Conservation (phyloP, 2,888 invertebrate species). For the Conistra vaccinii region DNA sequence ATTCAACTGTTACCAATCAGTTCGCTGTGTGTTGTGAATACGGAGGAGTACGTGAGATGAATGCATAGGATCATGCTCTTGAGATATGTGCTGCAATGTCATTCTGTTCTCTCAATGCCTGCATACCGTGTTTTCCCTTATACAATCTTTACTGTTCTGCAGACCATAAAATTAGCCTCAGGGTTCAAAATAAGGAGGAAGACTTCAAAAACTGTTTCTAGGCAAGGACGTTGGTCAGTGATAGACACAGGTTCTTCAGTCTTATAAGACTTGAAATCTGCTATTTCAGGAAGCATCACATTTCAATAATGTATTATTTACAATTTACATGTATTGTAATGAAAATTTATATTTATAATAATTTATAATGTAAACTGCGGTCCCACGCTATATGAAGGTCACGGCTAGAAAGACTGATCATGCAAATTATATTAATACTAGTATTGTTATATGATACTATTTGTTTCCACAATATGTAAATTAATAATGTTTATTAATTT, state of each 20-base stretch:
- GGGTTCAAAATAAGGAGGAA: neutral
- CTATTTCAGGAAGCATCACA: neutral
- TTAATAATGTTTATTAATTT: constrained; percentile 37
- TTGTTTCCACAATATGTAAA: constrained; percentile 32
- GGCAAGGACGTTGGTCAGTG: neutral
- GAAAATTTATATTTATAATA: constrained; percentile 11
- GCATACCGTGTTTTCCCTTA: neutral
- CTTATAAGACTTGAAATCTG: neutral
- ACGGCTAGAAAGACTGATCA: constrained; percentile 39
- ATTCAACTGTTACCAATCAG: constrained; percentile 37
- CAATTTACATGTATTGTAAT: neutral
- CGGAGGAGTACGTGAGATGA: neutral
- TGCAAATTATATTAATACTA: constrained; percentile 43
- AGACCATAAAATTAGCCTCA: neutral
- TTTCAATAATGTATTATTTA: neutral
- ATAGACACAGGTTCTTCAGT: neutral
- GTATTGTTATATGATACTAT: constrained; percentile 38
- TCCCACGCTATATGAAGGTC: constrained; percentile 44
- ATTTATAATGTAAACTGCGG: constrained; percentile 17
- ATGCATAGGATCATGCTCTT: constrained; percentile 12
- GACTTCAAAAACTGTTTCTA: neutral
- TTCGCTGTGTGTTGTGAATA: constrained; percentile 3
- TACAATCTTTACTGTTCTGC: neutral
- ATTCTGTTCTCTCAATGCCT: neutral
- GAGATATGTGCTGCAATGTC: constrained; percentile 1